Conservation (phyloP, 2,113 vertebrate species). For the Peucedramus taeniatus region DNA sequence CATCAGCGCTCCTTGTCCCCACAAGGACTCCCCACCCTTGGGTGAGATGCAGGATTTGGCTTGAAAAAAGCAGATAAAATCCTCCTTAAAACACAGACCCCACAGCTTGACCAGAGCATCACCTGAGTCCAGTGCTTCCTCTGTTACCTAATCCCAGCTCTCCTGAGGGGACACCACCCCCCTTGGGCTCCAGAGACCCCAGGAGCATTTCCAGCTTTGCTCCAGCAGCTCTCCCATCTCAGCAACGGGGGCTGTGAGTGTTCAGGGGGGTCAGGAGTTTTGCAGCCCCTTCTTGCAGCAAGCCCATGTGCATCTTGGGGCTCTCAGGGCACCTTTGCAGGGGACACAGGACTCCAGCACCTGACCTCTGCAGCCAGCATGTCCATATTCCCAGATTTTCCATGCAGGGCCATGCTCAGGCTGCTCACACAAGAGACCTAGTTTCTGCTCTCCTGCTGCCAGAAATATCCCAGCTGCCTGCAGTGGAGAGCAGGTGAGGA, state of each 20-base stretch:
- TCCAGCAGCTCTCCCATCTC: neutral
- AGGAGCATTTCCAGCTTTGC: neutral
- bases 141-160: neutral
- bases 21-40: neutral
- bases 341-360: neutral
- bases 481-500: neutral
- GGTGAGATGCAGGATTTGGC: neutral
- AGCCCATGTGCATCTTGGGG: rapidly evolving
- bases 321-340: neutral
- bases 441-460: neutral
- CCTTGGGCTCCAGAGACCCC: neutral
- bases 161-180: neutral
- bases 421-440: neutral
- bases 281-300: neutral
- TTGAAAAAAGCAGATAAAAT: neutral
- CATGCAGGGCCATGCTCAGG: neutral
- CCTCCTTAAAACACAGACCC: neutral
- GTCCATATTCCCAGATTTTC: neutral
- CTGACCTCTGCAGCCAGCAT: rapidly evolving
- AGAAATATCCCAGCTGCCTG: neutral
- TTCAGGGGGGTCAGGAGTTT: neutral
- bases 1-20: neutral
- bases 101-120: neutral
- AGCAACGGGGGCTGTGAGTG: neutral
- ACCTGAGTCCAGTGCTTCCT: neutral